Evolutionary conservation across 2,797 vertebrate species (phyloP), one percentile per base, ranked within the genome.

Genomic region (Limnodromus scolopaceus): DNA sequence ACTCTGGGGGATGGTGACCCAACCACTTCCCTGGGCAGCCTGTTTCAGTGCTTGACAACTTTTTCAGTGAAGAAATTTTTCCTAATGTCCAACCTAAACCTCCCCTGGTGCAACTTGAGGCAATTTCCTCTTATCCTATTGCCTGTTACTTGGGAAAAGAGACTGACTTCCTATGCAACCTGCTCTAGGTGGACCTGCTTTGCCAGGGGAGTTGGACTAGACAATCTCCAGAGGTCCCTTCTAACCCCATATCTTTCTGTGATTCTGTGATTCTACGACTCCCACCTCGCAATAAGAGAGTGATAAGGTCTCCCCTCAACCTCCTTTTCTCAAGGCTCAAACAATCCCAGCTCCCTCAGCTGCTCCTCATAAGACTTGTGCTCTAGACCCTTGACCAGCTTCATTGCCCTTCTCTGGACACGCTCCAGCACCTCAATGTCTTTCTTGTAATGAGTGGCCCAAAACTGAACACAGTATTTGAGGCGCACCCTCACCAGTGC

Each of bases 401-500:
- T 45, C 0, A 0, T 3, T 34, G 25, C 5, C 3, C 13, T 68
- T 55, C 25, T 64, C 3, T 46, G n/a, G 25, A 49, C 16, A 5
- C 0, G 0, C 15, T 84, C 45, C 61, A 87, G 16, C 11, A 10
- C 6, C 9, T 69, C 65, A 16, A 2, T n/a, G 13, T 16, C 28
- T 8, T 46, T 49, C 10, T 13, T 16, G 9, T 6, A 46, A 8
- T 20, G 36, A 72, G 15, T 0, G 8, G 1, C 27, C 36, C 60
- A 65, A 51, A 69, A 53, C 38, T n/a, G 38, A 30, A 27, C 3
- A 11, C 22, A 57, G 22, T 9, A 45, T 23, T 57, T 2, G 5
- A 48, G 30, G 7, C 51, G 51, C 0, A 1, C 46, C 53, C 46
- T 66, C 46, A 79, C 15, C n/a, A 19, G 45, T 51, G 18, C 30